Conservation (phyloP, 2,113 vertebrate genomes). For the Balaenoptera acutorostrata region DNA sequence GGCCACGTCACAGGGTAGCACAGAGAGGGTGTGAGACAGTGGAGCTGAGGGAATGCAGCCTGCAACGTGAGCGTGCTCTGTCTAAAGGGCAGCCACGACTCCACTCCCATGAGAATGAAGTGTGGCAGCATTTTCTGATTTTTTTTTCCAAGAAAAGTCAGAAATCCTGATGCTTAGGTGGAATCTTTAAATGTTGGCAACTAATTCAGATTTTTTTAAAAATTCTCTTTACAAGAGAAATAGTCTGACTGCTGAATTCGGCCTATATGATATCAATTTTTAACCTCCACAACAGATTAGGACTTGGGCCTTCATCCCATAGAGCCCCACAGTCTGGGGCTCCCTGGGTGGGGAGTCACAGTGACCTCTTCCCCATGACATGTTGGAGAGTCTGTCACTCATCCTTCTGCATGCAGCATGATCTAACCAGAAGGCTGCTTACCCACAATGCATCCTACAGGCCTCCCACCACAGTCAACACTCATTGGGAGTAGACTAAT, state of each 20-base stretch:
- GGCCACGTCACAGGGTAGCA: fast-evolving
- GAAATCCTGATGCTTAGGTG: not conserved
- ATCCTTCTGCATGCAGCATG: not conserved
- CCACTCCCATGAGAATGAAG: not conserved
- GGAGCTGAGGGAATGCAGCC: not conserved
- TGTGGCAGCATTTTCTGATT: not conserved
- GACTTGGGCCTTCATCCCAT: not conserved
- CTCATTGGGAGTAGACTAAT: not conserved
- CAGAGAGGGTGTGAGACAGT: fast-evolving
- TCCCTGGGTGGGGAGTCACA: not conserved
- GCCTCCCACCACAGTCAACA: too few species aligned
- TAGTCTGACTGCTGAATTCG: not conserved
- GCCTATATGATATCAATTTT: not conserved
- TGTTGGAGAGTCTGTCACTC: not conserved
- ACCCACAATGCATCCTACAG: fast-evolving
- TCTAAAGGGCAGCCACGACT: not conserved
- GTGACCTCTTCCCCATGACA: not conserved
- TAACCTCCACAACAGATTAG: not conserved
- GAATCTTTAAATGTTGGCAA: not conserved
- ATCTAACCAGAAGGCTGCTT: not conserved
- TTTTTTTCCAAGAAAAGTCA: not conserved
- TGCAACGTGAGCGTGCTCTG: not conserved
- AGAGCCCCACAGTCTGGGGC: not conserved
- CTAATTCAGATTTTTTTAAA: not conserved
- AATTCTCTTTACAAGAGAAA: not conserved